Percentiles rank a stretch among this genome's conserved stretches.
Conservation (phyloP, 2,113 vertebrate species). For the Syngnathus typhle region DNA sequence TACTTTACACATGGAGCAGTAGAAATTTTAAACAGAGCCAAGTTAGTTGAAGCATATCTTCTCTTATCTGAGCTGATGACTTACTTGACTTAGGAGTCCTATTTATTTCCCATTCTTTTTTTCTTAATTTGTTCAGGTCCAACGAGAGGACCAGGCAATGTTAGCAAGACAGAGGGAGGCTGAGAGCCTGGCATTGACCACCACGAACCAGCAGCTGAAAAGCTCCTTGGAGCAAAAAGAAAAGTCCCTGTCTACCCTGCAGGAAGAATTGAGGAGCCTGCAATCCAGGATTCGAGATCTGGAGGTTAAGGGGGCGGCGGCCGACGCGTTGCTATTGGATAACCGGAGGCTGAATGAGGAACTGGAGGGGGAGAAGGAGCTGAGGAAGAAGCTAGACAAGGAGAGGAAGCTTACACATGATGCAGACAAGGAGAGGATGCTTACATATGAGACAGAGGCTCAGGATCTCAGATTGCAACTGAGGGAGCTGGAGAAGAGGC, state of each 20-base stretch:
- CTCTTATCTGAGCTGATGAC: no score
- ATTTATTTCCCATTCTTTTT: background rate
- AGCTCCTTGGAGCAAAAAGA: constrained; percentile 80
- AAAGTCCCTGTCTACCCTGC: constrained; percentile 73
- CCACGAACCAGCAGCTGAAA: constrained; percentile 80
- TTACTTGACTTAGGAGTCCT: background rate
- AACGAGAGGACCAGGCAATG: constrained; percentile 70
- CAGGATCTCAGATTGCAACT: constrained; percentile 73
- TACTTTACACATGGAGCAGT: no score
- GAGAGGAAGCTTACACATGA: constrained; percentile 4
- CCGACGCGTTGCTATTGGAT: constrained; percentile 65
- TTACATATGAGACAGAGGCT: constrained; percentile 53
- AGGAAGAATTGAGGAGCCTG: constrained; percentile 80
- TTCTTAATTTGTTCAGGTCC: constrained; percentile 57
- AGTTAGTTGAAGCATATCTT: no score
- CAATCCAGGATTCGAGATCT: constrained; percentile 76
- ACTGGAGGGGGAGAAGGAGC: constrained; percentile 78
- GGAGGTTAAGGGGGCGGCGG: constrained; percentile 72
- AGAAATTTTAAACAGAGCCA: no score
- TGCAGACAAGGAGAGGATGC: constrained; percentile 21
- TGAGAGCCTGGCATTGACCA: constrained; percentile 70
- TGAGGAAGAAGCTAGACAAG: constrained; percentile 63
- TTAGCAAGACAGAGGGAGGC: constrained; percentile 70
- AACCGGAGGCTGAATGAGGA: constrained; percentile 78
- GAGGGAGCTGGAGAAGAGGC: constrained; percentile 79